Evolutionary conservation across 2,113 vertebrate species (phyloP), one percentile per base, ranked within the genome.

Genomic region (Falco punctatus): DNA sequence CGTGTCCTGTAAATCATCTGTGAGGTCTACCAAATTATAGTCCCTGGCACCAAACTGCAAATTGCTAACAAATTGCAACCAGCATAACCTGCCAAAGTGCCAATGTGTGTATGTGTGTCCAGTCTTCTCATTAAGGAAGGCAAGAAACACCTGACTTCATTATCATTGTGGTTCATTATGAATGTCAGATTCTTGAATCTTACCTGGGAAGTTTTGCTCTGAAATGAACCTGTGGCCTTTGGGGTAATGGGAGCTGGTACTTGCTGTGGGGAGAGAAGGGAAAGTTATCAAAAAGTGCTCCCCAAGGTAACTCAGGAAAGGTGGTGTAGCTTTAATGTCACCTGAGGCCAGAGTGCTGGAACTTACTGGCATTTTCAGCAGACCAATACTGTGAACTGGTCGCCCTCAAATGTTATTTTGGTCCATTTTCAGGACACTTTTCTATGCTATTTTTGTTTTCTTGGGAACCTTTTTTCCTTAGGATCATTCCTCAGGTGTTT

Each of bases 21-120:
- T 79, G 87, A 96, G 84, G 57, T 75, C 24, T 87, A 33, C 70
- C 91, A 96, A 95, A 96, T 92, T 96, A 87, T 69, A 81, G 86
- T 11, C 48, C 55, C 48, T 61, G 84, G n/a, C 52, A 61, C 80
- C 65, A 52, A 8, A 48, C 57, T 61, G 69, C 42, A 92, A 87
- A 94, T 91, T 86, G 89, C 87, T 35, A 67, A 75, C 73, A 67
- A 81, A 84, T 48, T 91, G 91, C 57, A n/a, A 59, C 75, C 89
- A 79, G 57, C 77, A 40, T 9, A 59, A 81, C 81, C 89, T 87
- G 94, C 91, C 91, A 49, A 49, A 32, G 89, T 79, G 73, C 84
- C 91, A 57, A 17, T 7, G 73, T 27, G 70, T 1, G 21, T 89
- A 40, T 40, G 88, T 67, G 55, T 67, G 83, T 46, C 72, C 80